Conservation (phyloP, 1,140 invertebrate species). For the Drosophila sechellia region DNA sequence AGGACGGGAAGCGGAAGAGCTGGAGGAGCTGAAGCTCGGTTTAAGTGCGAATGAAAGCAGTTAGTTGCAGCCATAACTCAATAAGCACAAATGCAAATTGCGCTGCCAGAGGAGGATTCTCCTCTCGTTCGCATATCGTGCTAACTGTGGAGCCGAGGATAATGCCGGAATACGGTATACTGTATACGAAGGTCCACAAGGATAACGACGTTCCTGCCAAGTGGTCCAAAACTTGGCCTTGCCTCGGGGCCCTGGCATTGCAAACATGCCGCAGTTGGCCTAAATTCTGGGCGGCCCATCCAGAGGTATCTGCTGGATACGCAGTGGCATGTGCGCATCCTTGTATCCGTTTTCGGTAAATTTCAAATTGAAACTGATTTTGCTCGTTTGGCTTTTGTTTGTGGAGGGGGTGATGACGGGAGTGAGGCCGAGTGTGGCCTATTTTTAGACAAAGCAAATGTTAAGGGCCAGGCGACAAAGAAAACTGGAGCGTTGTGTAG, state of each 20-base stretch:
- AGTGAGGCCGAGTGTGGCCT: constrained; percentile 4
- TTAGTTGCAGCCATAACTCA: constrained; percentile 79
- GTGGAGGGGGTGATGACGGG: not conserved
- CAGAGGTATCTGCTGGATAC: constrained; percentile 22
- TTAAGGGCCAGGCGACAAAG: constrained; percentile 49
- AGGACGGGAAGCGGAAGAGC: not conserved
- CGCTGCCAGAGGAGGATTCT: constrained; percentile 56
- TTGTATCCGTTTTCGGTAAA: constrained; percentile 69
- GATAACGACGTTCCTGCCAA: constrained; percentile 19
- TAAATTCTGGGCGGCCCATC: constrained; percentile 18
- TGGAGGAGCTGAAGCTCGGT: constrained; percentile 14
- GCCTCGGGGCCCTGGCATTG: constrained; percentile 18
- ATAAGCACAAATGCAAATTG: constrained; percentile 81
- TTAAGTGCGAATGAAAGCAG: constrained; percentile 80
- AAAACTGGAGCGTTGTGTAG: constrained; percentile 19
- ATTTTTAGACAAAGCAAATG: constrained; percentile 45
- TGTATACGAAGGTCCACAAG: not conserved
- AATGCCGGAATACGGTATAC: constrained; percentile 25
- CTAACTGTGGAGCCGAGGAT: constrained; percentile 27
- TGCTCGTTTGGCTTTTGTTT: constrained; percentile 60
- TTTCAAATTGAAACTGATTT: constrained; percentile 77
- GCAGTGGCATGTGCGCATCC: constrained; percentile 31
- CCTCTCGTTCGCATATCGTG: constrained; percentile 17
- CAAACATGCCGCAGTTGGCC: constrained; percentile 37
- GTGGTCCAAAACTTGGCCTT: constrained; percentile 39